Conservation (phyloP, 2,888 invertebrate genomes). For the Hyles lineata region DNA sequence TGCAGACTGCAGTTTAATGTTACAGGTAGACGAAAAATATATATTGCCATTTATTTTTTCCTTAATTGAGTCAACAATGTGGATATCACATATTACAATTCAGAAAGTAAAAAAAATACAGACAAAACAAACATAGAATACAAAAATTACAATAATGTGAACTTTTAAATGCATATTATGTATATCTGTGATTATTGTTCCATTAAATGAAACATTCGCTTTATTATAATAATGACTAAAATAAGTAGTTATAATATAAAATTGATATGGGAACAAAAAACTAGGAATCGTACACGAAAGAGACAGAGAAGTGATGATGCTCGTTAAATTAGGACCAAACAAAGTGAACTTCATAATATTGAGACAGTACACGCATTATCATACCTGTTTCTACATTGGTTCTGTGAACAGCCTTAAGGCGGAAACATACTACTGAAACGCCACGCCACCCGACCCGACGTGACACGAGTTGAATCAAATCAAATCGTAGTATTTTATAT, state of each 20-base stretch:
- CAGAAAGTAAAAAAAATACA: neutral
- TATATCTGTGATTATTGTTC: neutral
- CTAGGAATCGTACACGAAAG: neutral
- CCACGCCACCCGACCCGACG: too few species aligned
- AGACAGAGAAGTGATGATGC: neutral
- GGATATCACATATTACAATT: too few species aligned
- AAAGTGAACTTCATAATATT: neutral
- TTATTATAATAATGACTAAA: neutral
- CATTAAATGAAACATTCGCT: neutral
- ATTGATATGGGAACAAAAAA: neutral
- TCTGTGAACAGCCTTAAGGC: slow-evolving; percentile 62
- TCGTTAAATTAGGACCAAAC: too few species aligned
- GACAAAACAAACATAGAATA: neutral
- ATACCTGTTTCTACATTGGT: slow-evolving; percentile 43
- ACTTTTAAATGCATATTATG: neutral
- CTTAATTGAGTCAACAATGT: neutral
- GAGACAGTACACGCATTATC: neutral
- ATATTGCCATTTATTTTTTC: neutral
- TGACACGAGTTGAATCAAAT: too few species aligned
- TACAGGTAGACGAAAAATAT: too few species aligned
- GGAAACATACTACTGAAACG: too few species aligned
- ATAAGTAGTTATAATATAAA: neutral
- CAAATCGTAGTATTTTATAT: too few species aligned
- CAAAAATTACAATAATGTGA: neutral
- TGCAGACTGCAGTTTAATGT: too few species aligned